A percentile compares a stretch with the other conserved stretches of the same genome.
Evolutionary conservation across 92 coral and sea anemone genomes (phyloP).

Genomic region (Muricea muricata): DNA sequence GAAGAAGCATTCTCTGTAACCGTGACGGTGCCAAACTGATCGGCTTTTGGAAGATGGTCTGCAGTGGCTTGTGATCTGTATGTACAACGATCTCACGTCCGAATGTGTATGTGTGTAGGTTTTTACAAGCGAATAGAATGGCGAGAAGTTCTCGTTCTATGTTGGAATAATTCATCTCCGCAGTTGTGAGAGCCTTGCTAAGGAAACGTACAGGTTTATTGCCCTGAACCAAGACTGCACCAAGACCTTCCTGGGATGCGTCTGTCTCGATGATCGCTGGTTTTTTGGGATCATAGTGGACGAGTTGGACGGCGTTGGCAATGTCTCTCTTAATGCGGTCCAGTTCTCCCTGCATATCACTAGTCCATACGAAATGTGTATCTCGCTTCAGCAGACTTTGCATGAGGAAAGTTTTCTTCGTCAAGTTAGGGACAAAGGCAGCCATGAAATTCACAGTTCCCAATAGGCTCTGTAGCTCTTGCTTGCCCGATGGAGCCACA

Average conservation of each 20-base stretch:
- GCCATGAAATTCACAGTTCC: conserved; percentile 30
- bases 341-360: conserved; percentile 74
- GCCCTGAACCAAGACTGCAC: conserved; percentile 71
- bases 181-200: conserved; percentile 69
- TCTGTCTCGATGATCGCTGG: conserved; percentile 61
- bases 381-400: conserved; percentile 69
- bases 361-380: conserved; percentile 65
- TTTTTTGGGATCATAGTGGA: conserved; percentile 24
- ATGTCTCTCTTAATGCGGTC: conserved; percentile 69
- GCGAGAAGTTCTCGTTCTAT: conserved; percentile 73
- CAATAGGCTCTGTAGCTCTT: conserved; percentile 23
- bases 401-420: conserved; percentile 71
- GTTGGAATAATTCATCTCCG: conserved; percentile 72
- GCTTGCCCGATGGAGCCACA: conserved; percentile 18
- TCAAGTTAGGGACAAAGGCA: conserved; percentile 62
- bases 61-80: conserved; percentile 75
- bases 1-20: conserved; percentile 16
- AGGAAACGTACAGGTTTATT: conserved; percentile 62
- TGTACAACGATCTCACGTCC: conserved; percentile 52
- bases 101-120: conserved; percentile 72
- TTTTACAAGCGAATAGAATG: conserved; percentile 66
- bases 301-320: conserved; percentile 54
- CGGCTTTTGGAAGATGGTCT: conserved; percentile 69
- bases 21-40: conserved; percentile 49
- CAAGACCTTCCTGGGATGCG: conserved; percentile 62